Conservation (phyloP, 2,113 vertebrate species). For the Anguilla japonica region DNA sequence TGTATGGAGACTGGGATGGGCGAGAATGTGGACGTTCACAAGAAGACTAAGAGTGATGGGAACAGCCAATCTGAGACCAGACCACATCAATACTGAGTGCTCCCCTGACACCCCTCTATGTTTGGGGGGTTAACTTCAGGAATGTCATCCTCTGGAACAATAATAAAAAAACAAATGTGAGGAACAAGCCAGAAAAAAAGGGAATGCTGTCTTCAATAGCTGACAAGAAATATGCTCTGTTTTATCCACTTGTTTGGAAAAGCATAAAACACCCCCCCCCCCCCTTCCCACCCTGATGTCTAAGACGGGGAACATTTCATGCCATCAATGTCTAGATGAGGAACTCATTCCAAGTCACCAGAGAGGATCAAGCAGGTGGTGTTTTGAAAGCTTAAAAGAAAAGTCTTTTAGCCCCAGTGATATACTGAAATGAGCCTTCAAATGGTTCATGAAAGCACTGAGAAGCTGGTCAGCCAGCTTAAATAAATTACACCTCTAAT, state of each 20-base stretch:
- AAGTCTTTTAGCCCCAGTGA: conserved; percentile 25
- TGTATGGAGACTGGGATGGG: conserved; percentile 34
- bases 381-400: conserved; percentile 30
- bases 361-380: conserved; percentile 24
- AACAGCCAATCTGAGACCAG: conserved; percentile 38
- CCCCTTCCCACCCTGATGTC: background rate
- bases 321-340: conserved; percentile 7
- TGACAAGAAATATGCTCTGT: conserved; percentile 3
- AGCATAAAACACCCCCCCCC: conserved; percentile 25
- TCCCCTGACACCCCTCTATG: conserved; percentile 41
- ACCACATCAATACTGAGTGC: conserved; percentile 42
- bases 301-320: background rate
- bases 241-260: conserved; percentile 29
- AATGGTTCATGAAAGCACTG: conserved; percentile 30
- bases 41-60: conserved; percentile 35
- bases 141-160: conserved; percentile 39
- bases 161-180: background rate
- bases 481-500: conserved; percentile 35
- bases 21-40: conserved; percentile 46
- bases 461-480: conserved; percentile 30
- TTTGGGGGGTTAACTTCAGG: conserved; percentile 43
- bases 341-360: conserved; percentile 19
- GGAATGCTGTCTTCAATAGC: conserved; percentile 17
- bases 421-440: conserved; percentile 38
- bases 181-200: conserved; percentile 25